A percentile compares a stretch with the other conserved stretches of the same genome.
Evolutionary conservation across 2,888 invertebrate genomes (phyloP).

Genomic region (Mantis religiosa): DNA sequence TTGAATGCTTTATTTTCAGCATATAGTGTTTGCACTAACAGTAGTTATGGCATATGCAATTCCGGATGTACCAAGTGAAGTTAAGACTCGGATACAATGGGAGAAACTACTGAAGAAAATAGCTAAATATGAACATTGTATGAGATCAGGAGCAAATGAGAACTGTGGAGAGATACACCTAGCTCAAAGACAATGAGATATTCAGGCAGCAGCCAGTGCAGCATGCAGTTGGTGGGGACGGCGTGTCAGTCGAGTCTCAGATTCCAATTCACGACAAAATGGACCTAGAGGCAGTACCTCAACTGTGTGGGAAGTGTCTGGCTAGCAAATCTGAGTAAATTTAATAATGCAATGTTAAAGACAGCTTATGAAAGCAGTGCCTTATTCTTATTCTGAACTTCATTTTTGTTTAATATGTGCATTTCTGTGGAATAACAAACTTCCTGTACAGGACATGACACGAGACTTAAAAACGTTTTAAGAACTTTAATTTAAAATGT

Average conservation of each 20-base stretch:
- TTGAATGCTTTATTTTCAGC: slow-evolving; percentile 50
- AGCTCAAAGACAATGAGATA: not conserved
- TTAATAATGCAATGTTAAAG: not conserved
- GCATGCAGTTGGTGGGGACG: slow-evolving; percentile 27
- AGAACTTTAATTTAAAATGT: not conserved
- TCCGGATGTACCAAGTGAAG: slow-evolving; percentile 78
- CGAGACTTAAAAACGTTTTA: not conserved
- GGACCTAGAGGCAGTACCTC: not conserved
- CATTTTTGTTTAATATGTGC: not conserved
- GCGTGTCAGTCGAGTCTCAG: slow-evolving; percentile 25
- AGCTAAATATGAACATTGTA: slow-evolving; percentile 78
- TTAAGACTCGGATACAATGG: slow-evolving; percentile 74
- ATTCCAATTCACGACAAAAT: not conserved
- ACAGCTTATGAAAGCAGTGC: not conserved
- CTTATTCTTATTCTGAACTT: not conserved
- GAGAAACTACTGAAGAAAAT: slow-evolving; percentile 81
- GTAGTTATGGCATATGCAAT: slow-evolving; percentile 87
- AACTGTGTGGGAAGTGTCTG: slow-evolving; percentile 12
- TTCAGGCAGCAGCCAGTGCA: not conserved
- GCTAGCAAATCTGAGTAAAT: not conserved
- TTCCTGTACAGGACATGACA: not conserved
- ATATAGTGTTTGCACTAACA: slow-evolving; percentile 81
- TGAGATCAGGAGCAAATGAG: slow-evolving; percentile 44
- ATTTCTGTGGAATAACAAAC: not conserved
- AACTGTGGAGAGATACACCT: slow-evolving; percentile 1